Evolutionary conservation across 1,140 invertebrate genomes (phyloP).

Genomic region (Sminthurinus signatus): DNA sequence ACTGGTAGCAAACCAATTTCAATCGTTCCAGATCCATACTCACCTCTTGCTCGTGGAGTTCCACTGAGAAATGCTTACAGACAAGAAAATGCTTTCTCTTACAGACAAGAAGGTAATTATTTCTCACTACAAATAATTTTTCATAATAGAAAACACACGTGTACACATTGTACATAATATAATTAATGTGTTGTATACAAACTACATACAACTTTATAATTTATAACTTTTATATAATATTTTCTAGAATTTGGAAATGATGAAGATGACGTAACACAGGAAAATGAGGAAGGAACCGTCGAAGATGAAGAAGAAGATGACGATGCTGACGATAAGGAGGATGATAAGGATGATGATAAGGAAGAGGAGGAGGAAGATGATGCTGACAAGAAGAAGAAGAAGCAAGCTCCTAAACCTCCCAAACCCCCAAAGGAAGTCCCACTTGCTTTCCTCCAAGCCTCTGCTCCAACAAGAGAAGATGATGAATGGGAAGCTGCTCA

Average conservation of each 20-base stretch:
- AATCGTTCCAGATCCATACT: constrained; percentile 37
- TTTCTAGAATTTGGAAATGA: not conserved
- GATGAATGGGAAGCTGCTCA: constrained; percentile 1
- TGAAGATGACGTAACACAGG: not conserved
- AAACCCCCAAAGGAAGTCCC: no score
- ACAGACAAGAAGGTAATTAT: constrained; percentile 24
- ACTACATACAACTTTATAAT: no score
- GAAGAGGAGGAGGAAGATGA: no score
- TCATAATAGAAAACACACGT: no score
- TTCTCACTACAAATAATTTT: no score
- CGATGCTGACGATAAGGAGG: no score
- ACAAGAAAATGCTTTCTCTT: not conserved
- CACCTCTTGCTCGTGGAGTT: constrained; percentile 26
- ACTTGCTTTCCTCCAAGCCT: constrained; percentile 10
- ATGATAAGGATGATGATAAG: no score
- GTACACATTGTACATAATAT: no score
- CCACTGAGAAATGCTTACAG: constrained; percentile 10
- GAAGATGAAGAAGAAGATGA: constrained; percentile 20
- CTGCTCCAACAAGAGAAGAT: constrained; percentile 8
- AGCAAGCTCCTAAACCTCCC: no score
- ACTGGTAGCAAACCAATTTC: constrained; percentile 38
- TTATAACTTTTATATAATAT: no score
- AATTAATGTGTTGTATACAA: no score
- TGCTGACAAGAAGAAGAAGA: no score
- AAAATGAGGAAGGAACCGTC: constrained; percentile 5